phyloP scores from a whole-genome alignment of 1,140 invertebrate genomes.

The Philotrypesis tridentata region DNA sequence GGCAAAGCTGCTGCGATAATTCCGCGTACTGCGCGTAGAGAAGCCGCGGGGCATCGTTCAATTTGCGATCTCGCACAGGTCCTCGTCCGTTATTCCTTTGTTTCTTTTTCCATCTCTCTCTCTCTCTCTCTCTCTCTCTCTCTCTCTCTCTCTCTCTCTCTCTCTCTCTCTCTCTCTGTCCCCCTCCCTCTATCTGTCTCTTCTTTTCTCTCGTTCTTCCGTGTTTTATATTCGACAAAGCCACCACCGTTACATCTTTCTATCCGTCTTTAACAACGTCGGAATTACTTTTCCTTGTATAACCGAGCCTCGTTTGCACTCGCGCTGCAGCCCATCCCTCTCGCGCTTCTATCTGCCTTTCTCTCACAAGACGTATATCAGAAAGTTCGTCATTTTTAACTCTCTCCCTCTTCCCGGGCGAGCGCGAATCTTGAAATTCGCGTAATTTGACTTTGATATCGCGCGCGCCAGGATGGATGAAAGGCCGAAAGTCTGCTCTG shows the following conservation, averaged over 20 bases:
- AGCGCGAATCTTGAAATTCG: constrained; percentile 41
- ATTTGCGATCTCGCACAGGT: constrained; percentile 53
- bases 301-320: background rate
- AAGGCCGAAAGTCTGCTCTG: background rate
- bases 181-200: constrained; percentile 5
- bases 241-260: constrained; percentile 15
- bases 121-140: background rate
- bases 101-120: constrained; percentile 19
- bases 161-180: background rate
- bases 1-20: constrained; percentile 42
- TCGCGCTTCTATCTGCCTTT: background rate
- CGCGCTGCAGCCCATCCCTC: background rate
- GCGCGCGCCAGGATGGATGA: constrained; percentile 2
- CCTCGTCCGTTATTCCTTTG: constrained; percentile 13
- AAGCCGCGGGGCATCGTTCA: constrained; percentile 57
- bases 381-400: constrained; percentile 21
- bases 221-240: constrained; percentile 7
- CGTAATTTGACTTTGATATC: constrained; percentile 52
- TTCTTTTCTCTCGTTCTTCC: background rate
- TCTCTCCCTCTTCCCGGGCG: background rate
- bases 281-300: constrained; percentile 41
- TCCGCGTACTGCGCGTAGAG: background rate
- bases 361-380: background rate
- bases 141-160: background rate
- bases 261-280: constrained; percentile 30